These are phyloP conservation scores for Dorcus parallelipipedus DNA, from an alignment of 2,888 invertebrate genomes.

Conservation along the genomic window DNA sequence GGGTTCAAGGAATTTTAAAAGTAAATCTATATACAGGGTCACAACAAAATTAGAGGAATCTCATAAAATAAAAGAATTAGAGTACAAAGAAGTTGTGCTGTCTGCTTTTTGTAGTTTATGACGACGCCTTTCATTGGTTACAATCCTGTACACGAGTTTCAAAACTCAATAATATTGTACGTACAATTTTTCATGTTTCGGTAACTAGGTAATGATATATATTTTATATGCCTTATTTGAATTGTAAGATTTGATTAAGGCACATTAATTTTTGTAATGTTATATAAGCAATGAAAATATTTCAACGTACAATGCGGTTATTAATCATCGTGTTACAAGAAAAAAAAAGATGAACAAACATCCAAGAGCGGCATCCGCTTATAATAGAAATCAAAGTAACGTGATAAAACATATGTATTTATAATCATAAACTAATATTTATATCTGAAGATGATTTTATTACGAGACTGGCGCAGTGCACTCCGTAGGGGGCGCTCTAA, in stretches of 20 bases:
- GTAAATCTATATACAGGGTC: too few species aligned
- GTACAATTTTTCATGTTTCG: too few species aligned
- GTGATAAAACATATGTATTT: slow-evolving; percentile 47
- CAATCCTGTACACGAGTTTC: too few species aligned
- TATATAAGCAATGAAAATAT: slow-evolving; percentile 19
- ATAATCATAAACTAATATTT: slow-evolving; percentile 49
- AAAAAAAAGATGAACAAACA: slow-evolving; percentile 3
- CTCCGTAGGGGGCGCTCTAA: slow-evolving; percentile 42
- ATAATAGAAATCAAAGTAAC: slow-evolving; percentile 27
- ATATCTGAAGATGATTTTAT: slow-evolving; percentile 49
- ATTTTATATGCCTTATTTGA: not conserved
- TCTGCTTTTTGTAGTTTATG: too few species aligned
- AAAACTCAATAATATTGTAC: too few species aligned
- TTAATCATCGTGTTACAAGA: slow-evolving; percentile 10
- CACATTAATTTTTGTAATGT: slow-evolving; percentile 11
- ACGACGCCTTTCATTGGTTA: too few species aligned
- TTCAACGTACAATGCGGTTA: slow-evolving; percentile 10
- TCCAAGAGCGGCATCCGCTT: slow-evolving; percentile 19
- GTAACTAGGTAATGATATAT: too few species aligned
- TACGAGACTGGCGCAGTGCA: slow-evolving; percentile 38
- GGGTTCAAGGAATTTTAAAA: too few species aligned
- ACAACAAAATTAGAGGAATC: too few species aligned
- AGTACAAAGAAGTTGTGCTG: too few species aligned
- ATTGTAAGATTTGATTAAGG: slow-evolving; percentile 19
- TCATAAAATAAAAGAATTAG: too few species aligned